A percentile compares a stretch with the other conserved stretches of the same genome.
Conservation (phyloP, 2,113 vertebrate species). For the Zosterops lateralis region DNA sequence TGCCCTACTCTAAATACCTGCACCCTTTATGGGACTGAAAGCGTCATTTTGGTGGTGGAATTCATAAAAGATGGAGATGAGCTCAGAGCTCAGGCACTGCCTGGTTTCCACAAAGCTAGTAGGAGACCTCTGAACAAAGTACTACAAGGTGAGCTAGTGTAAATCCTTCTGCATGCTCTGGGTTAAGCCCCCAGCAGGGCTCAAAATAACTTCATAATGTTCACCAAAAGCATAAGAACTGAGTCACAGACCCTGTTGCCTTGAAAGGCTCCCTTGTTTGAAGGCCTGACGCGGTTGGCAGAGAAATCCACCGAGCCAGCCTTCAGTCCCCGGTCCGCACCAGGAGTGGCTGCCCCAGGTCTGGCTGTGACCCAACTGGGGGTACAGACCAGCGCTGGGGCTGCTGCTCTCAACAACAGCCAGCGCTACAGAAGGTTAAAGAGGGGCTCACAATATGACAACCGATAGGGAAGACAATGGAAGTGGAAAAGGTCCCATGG, state of each 20-base stretch:
- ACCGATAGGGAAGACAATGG: too few relatives aligned
- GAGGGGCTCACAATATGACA: too few relatives aligned
- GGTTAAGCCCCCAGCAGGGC: background rate
- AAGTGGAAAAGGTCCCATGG: too few relatives aligned
- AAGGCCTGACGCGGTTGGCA: background rate
- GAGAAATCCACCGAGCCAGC: too few relatives aligned
- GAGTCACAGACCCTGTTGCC: background rate
- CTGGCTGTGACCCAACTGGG: too few relatives aligned
- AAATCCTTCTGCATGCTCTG: background rate
- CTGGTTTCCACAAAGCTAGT: background rate
- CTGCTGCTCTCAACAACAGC: too few relatives aligned
- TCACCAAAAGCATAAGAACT: background rate
- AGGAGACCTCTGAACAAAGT: background rate
- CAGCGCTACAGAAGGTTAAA: too few relatives aligned
- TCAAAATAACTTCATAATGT: background rate
- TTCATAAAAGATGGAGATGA: background rate
- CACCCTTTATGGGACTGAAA: background rate
- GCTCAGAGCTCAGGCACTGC: background rate
- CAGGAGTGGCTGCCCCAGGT: too few relatives aligned
- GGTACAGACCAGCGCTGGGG: too few relatives aligned
- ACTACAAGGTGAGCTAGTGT: background rate
- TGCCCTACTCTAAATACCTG: background rate
- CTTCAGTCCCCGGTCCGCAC: too few relatives aligned
- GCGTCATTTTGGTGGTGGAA: background rate
- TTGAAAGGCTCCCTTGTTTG: background rate